A percentile compares a stretch with the other conserved stretches of the same genome.
Evolutionary conservation across 1,140 invertebrate species (phyloP).

Genomic region (Coptotermes formosanus): DNA sequence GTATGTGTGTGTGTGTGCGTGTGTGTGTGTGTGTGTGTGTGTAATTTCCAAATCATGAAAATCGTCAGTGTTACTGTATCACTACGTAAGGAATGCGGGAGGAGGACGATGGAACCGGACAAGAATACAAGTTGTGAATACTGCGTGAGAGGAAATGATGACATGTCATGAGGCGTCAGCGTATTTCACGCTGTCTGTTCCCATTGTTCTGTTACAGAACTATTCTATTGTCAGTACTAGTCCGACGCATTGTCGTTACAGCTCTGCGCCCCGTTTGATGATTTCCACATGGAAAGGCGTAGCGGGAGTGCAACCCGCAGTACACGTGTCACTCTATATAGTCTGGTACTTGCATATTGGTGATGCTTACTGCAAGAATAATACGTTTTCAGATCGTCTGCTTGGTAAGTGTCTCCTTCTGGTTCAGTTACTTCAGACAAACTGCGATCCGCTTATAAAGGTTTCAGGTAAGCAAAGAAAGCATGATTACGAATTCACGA

Average conservation of each 20-base stretch:
- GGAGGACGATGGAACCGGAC: background rate
- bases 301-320: background rate
- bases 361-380: background rate
- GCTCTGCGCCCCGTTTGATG: background rate
- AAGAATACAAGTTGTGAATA: constrained; percentile 1
- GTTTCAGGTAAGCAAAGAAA: no score
- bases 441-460: no score
- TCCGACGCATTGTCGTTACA: background rate
- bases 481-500: no score
- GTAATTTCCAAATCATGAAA: no score
- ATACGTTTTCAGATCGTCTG: background rate
- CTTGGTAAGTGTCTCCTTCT: background rate
- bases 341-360: background rate
- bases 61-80: background rate
- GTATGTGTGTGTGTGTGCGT: no score
- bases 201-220: background rate
- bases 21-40: no score
- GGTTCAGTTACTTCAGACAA: background rate
- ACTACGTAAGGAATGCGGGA: background rate
- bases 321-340: background rate
- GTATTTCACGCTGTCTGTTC: constrained; percentile 17
- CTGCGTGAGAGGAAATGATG: background rate
- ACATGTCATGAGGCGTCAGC: constrained; percentile 24
- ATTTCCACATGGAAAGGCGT: background rate
- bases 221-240: background rate